Percentiles rank a stretch among this genome's conserved stretches.
These are phyloP conservation scores for Aurelia aurita DNA, from an alignment of 30 jellyfish, hydroid and myxozoan genomes.

Conservation along the genomic window DNA sequence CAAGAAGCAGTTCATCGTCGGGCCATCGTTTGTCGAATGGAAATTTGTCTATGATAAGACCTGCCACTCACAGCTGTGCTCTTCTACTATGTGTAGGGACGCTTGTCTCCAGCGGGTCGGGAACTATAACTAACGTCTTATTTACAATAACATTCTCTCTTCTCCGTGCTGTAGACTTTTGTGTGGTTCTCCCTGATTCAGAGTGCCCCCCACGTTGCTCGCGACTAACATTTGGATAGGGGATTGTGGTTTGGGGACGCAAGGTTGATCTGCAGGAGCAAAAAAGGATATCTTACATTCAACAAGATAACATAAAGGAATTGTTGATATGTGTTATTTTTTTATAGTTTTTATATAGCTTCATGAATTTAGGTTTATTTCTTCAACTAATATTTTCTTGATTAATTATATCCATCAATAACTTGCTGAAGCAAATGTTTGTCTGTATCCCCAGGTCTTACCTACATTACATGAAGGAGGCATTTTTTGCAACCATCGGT, in stretches of 20 bases:
- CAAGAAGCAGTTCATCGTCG: conserved; percentile 5
- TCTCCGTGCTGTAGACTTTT: background rate
- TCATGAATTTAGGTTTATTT: too few relatives aligned
- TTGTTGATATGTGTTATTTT: too few relatives aligned
- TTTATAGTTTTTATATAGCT: too few relatives aligned
- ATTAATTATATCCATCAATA: too few relatives aligned
- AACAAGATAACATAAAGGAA: too few relatives aligned
- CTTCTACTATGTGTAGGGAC: conserved; percentile 19
- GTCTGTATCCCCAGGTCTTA: too few relatives aligned
- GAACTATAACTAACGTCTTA: background rate
- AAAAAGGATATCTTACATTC: background rate
- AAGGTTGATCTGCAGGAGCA: background rate
- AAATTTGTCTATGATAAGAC: conserved; percentile 13
- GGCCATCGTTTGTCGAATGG: conserved; percentile 27
- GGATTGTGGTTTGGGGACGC: conserved; percentile 1
- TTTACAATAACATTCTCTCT: background rate
- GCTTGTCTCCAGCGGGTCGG: background rate
- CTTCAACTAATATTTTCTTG: too few relatives aligned
- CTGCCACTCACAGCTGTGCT: conserved; percentile 13
- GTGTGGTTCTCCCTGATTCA: background rate
- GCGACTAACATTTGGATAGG: background rate
- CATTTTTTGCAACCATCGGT: too few relatives aligned
- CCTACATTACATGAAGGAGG: too few relatives aligned
- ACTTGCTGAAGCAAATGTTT: too few relatives aligned
- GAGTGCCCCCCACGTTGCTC: background rate